Evolutionary conservation across 2,113 vertebrate genomes (phyloP), one percentile per base, ranked within the genome.

Genomic region (Phyllostomus discolor): DNA sequence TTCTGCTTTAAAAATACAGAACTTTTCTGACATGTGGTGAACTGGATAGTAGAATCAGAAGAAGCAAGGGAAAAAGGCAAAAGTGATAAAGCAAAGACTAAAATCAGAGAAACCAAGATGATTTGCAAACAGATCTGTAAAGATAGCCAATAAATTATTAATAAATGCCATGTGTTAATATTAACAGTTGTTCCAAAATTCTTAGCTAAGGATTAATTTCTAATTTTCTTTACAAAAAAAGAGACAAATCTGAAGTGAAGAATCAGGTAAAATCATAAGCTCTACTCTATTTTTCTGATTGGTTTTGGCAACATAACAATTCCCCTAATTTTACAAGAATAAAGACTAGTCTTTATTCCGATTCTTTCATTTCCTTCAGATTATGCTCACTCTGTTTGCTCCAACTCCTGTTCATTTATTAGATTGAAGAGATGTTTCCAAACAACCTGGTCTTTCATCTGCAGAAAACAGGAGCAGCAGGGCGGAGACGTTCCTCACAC

Each of bases 151-250:
- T 10, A 80, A 41, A 41, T 50, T 59, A n/a, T 79, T 67, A 41
- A 72, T 64, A 67, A 75, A 35, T 26, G n/a, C 24, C 50, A 80
- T 7, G 24, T 33, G 31, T 92, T n/a, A 35, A 26, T 52, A 70
- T 83, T 38, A 62, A 64, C 31, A 79, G 41, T 80, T 75, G 83
- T 69, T 64, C 66, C 31, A 88, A 82, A 80, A 70, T 85, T 64
- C 76, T 91, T 86, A 89, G 26, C 24, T 28, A 8, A 79, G 89
- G 66, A 50, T 9, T 84, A 62, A n/a, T 90, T 70, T 94, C 86
- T 46, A 54, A 66, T 22, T 79, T 22, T 12, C 31, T 79, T n/a
- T 28, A 43, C 26, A 33, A 91, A 75, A 84, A 73, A 67, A 35
- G 89, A n/a, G 16, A 10, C 20, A 66, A 94, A 54, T 12, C 48